Base-by-base conservation (phyloP, 2,888 invertebrate species). In the Troides helena region DNA sequence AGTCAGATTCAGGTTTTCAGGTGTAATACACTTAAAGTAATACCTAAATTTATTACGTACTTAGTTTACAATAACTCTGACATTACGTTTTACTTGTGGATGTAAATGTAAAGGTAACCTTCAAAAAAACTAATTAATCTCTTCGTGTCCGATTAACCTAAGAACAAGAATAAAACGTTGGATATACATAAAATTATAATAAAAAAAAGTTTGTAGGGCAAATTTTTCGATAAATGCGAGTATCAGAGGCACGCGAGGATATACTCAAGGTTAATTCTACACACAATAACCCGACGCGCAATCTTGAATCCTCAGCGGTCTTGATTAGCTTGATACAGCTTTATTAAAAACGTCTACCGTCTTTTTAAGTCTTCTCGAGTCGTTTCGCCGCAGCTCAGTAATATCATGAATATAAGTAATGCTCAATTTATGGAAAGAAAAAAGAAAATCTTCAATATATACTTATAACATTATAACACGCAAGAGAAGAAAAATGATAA, bases 261-360 rank as follows among this genome's bases (percentile, higher is more conserved):
- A 23, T 36, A 63, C 39, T 62, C 50, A 67, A 67, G 60, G 70
- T 70, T 62, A 67, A 70, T 70, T 60, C 67, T 43, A 59, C 53
- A 67, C 63, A 46, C 66, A 70, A 70, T 70, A 67, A 62, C 43
- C 58, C 57, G 56, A 12, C 43, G 30, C 67, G 43, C 53, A 65
- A 39, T 62, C 62, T 63, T 59, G 70, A 63, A 67, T 67, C 59
- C 59, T 53, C 56, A 53, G 58, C 53, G 46, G 58, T 23, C 64
- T 68, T 66, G 65, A 63, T 66, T 62, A 70, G 56, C 62, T 23
- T 30, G 50, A 67, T 63, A 70, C 62, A 63, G 30, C 70, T 70
- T 70, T 70, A 70, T 70, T 67, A 70, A 70, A 70, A 70, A 70
- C 63, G 43, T 70, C 63, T 56, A 70, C 63, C 63, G 69, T 53